phyloP scores from a whole-genome alignment of 2,113 vertebrate genomes.

The Trematomus loennbergii region DNA sequence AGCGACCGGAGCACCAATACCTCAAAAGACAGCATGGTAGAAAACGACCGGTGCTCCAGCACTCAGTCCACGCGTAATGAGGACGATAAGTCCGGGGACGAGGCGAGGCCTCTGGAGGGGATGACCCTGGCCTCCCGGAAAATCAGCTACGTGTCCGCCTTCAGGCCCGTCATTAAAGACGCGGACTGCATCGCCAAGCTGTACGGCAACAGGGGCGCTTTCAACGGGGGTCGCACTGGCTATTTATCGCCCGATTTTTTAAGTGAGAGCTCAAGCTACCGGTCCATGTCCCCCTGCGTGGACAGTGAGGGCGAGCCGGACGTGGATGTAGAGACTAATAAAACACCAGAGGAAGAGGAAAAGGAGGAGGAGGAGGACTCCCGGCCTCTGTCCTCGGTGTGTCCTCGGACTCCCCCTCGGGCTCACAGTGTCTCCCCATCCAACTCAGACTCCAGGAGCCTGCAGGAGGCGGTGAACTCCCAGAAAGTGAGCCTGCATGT shows the following conservation, averaged over 20 bases:
- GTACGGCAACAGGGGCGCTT: conserved; percentile 89
- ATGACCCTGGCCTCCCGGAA: conserved; percentile 85
- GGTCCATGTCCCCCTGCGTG: conserved; percentile 91
- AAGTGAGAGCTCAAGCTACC: conserved; percentile 95
- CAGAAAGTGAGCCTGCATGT: conserved; percentile 79
- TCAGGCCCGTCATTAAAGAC: conserved; percentile 95
- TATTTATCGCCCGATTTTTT: conserved; percentile 93
- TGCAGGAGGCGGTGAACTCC: conserved; percentile 45
- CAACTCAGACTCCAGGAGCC: conserved; percentile 70
- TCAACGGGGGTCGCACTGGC: conserved; percentile 82
- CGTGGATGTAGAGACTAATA: conserved; percentile 94
- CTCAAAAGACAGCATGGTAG: conserved; percentile 83
- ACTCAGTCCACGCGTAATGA: conserved; percentile 86
- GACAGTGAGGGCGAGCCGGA: conserved; percentile 95
- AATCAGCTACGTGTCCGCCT: conserved; percentile 94
- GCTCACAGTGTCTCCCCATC: conserved; percentile 65
- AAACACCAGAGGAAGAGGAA: conserved; percentile 88
- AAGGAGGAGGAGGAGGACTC: conserved; percentile 88
- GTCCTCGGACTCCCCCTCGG: conserved; percentile 75
- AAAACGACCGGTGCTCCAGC: conserved; percentile 88
- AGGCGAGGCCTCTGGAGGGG: conserved; percentile 85
- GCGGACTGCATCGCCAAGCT: conserved; percentile 94
- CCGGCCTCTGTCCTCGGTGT: conserved; percentile 73
- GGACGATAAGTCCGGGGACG: conserved; percentile 89
- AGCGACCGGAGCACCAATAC: conserved; percentile 87